Percentiles rank a stretch among this genome's conserved stretches.
These are phyloP conservation scores for Hermatobates lingyangjiaoensis DNA, from an alignment of 1,140 invertebrate species.

Conservation along the genomic window DNA sequence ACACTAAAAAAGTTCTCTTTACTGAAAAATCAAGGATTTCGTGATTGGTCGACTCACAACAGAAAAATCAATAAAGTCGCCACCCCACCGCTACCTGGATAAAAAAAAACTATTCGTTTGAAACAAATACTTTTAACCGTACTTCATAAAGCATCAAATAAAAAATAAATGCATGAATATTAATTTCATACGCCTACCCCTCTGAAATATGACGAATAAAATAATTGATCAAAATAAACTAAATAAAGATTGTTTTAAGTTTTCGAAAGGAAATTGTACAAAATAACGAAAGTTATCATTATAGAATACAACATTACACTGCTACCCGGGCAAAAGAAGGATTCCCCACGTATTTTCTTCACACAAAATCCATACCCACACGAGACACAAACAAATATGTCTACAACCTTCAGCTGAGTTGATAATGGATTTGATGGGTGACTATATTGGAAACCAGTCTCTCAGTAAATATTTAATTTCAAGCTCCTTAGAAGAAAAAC, in stretches of 20 bases:
- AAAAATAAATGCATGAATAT: background rate
- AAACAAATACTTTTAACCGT: background rate
- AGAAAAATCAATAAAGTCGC: conserved; percentile 17
- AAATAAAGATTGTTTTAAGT: background rate
- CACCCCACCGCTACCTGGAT: conserved; percentile 17
- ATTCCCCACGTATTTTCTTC: too few species aligned
- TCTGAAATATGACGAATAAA: background rate
- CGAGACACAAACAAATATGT: too few species aligned
- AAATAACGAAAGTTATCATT: background rate
- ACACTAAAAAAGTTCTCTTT: conserved; percentile 10
- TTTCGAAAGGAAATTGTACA: background rate
- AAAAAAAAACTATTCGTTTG: conserved; percentile 7
- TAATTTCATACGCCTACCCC: background rate
- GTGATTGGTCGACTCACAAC: conserved; percentile 15
- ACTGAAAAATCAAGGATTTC: conserved; percentile 16
- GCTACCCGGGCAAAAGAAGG: too few species aligned
- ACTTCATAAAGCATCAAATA: background rate
- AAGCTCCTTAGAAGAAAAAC: too few species aligned
- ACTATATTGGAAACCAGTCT: too few species aligned
- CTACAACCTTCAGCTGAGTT: too few species aligned
- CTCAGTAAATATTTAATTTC: too few species aligned
- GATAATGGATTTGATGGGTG: too few species aligned
- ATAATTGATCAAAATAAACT: background rate
- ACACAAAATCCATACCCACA: too few species aligned
- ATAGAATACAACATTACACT: too few species aligned